Conservation (phyloP, 2,888 invertebrate species). For the Tricholauxania praeusta region DNA sequence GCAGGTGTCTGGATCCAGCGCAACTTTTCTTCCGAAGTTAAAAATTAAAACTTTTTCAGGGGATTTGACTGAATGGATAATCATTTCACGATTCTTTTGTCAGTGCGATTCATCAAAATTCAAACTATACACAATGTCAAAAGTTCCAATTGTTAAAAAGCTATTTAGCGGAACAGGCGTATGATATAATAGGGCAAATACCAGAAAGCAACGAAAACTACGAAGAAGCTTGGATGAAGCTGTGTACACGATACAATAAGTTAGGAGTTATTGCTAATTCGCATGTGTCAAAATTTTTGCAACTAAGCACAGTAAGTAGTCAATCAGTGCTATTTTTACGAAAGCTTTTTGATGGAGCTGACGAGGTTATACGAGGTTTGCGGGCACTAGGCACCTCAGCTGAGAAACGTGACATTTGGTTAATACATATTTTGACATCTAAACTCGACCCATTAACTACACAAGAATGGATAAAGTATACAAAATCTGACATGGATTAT, state of each 20-base stretch:
- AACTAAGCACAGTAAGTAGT: not conserved
- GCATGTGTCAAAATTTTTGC: constrained; percentile 14
- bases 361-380: constrained; percentile 17
- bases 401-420: constrained; percentile 15
- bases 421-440: constrained; percentile 4
- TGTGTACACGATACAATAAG: constrained; percentile 22
- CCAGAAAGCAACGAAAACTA: constrained; percentile 19
- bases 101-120: no score
- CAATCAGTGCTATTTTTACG: constrained; percentile 10
- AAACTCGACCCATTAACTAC: constrained; percentile 13
- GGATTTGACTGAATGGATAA: no score
- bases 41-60: no score
- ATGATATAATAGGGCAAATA: constrained; percentile 18
- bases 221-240: constrained; percentile 15
- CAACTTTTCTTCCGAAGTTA: no score
- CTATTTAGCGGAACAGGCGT: constrained; percentile 14
- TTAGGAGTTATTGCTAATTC: constrained; percentile 19
- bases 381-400: constrained; percentile 10
- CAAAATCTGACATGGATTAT: constrained; percentile 13
- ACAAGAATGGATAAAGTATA: constrained; percentile 19
- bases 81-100: no score
- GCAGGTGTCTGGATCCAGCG: no score
- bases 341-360: constrained; percentile 1
- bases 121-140: constrained; percentile 6
- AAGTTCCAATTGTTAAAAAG: constrained; percentile 21